Evolutionary conservation across 2,113 vertebrate species (phyloP), one percentile per base, ranked within the genome.

Genomic region (Phasianus colchicus): DNA sequence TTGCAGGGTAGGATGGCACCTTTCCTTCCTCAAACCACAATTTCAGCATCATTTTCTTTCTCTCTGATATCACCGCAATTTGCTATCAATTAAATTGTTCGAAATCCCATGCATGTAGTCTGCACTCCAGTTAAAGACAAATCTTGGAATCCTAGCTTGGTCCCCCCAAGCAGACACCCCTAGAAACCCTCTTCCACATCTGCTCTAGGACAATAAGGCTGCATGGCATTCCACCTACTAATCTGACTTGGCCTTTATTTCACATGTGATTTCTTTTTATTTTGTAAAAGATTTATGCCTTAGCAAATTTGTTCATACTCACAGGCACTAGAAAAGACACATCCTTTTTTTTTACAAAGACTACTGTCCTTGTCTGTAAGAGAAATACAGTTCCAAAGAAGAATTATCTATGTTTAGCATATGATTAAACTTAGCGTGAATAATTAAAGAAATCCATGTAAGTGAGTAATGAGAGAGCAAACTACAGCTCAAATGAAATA

Each of bases 401-500:
- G 50, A 90, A 88, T 72, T 73, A 42, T 61, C 71, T 58, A 20
- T 76, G 36, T 85, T 76, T 85, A 77, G 57, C 57, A 64, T 78
- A 87, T 63, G 65, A 87, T 77, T 94, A 92, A 88, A 87, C 80
- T 74, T 77, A 74, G 43, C 1, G 38, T 90, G 74, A 87, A 89
- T 92, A 86, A 88, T 88, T 91, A 94, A 91, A 94, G 74, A 86
- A 86, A 79, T 57, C 70, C 66, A 45, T 42, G 65, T 70, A 88
- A 94, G 40, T 67, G 61, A 90, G 48, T 79, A 84, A 95, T 84
- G 76, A 81, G 32, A 84, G 21, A 79, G 30, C 32, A 88, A 65
- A 29, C 20, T 86, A 43, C 47, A 52, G 13, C 57, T 84, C 13
- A 22, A 63, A 86, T 78, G n/a, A 77, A 86, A 69, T 40, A 69